Evolutionary conservation across 2,888 invertebrate genomes (phyloP), one percentile per base, ranked within the genome.

Genomic region (Lycaena phlaeas): DNA sequence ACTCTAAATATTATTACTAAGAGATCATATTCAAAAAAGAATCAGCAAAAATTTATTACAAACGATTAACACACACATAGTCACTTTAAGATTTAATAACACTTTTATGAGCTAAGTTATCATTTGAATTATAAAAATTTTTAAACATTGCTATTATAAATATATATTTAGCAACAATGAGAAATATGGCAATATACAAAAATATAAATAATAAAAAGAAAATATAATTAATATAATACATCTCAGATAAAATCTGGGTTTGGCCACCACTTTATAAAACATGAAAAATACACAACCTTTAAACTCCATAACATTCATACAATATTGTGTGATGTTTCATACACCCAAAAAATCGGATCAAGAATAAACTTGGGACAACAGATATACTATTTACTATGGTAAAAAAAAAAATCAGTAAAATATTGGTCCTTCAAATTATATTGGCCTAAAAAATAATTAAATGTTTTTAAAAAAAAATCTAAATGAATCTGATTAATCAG

Each of bases 91-190:
- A 38, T 43, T 46, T 40, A 41, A 45, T 28, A 34, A 39, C 39
- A 39, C 10, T 39, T 36, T 12, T 43, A 56, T 61, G 61, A 61
- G 61, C 60, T 58, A 56, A 56, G 43, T 50, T 43, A 38, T 46
- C 43, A 45, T 40, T 45, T 49, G 46, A 31, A 44, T 45, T 49
- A 43, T 44, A 31, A 45, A 41, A 38, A 34, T 30, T 45, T 41
- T 46, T 39, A 40, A 43, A 45, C 46, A 49, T 46, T 49, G 49
- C 41, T 42, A 41, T 42, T 48, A 61, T 57, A 65, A 65, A 69
- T 46, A 48, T 42, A 50, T 44, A 50, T 46, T 78, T 81, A 77
- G 77, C 81, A 78, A 81, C 78, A 76, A 68, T 75, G 53, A 69
- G 68, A 71, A 67, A 72, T 68, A 58, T 55, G 58, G 64, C 64